Percentiles rank a stretch among this genome's conserved stretches.
Conservation (phyloP, 2,797 vertebrate species). For the Acanthis flammea region DNA sequence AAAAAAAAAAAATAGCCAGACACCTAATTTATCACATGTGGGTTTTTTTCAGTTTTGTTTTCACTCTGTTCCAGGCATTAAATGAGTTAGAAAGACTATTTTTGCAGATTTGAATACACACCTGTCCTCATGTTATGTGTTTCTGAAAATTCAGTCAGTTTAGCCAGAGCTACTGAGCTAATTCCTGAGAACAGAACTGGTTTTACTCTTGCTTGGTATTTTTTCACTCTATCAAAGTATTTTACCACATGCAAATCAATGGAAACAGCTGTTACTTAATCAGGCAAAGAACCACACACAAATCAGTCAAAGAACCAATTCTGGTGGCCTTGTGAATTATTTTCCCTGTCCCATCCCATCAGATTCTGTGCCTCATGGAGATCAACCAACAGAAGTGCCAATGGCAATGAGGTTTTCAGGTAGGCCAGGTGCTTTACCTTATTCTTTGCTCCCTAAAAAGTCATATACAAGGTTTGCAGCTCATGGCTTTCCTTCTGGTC, state of each 20-base stretch:
- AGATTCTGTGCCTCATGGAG: accelerated
- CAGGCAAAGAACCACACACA: background rate
- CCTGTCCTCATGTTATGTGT: background rate
- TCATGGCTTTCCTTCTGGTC: background rate
- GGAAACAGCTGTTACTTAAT: background rate
- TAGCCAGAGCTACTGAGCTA: background rate
- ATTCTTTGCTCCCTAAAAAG: no score
- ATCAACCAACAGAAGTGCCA: background rate
- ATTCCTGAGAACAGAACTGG: background rate
- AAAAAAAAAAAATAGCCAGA: background rate
- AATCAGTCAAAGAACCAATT: background rate
- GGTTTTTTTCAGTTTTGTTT: background rate
- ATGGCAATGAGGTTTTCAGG: background rate
- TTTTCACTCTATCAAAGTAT: background rate
- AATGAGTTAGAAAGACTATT: background rate
- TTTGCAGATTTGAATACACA: background rate
- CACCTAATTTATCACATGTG: background rate
- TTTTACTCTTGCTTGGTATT: accelerated
- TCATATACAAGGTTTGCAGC: background rate
- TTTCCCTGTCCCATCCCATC: no score
- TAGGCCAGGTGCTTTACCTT: background rate
- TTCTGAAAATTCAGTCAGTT: background rate
- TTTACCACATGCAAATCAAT: background rate
- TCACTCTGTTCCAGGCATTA: background rate
- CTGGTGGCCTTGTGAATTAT: accelerated